Base-by-base conservation (phyloP, 2,888 invertebrate species). In the Piscicola geometra region DNA sequence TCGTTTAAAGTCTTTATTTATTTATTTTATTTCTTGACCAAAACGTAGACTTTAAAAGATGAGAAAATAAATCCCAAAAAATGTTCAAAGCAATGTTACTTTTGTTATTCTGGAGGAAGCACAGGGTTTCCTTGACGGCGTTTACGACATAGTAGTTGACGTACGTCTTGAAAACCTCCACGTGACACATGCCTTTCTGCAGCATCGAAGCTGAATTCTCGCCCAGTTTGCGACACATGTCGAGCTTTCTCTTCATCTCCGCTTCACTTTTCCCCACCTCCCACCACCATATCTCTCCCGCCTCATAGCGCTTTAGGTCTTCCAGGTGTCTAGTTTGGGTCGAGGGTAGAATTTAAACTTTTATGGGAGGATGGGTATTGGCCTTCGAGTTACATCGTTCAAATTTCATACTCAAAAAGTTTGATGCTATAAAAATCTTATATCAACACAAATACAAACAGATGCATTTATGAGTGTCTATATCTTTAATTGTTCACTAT, bases 211-310 rank as follows among this genome's bases (percentile, higher is more conserved):
- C 36, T 28, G 47, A 41, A 25, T 47, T 71, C 25, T 52, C 32
- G 32, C 15, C n/a, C 50, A 52, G 12, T 28, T 52, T 25, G 28
- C 32, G 33, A 41, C 71, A 71, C 25, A 25, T 21, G 9, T 71
- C 47, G 30, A 71, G 18, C 33, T 71, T 47, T 25, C n/a, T 71
- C 28, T 30, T 41, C 32, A 71, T 36, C 32, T 32, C 21, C 18
- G 21, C 15, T 21, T 71, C 71, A 33, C 30, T 32, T 21, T 71
- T 71, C 41, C 52, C 28, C 32, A 71, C 71, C 41, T 71, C 30
- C 52, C 50, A 71, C 71, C 71, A 71, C 52, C 50, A 71, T 30
- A 71, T 52, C 33, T 71, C 71, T 30, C 71, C 71, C 12, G 50
- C 30, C 52, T 71, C 71, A 21, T 71, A 71, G 15, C 32, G n/a